A percentile compares a stretch with the other conserved stretches of the same genome.
phyloP scores from a whole-genome alignment of 2,113 vertebrate species.

The Callionymus lyra region DNA sequence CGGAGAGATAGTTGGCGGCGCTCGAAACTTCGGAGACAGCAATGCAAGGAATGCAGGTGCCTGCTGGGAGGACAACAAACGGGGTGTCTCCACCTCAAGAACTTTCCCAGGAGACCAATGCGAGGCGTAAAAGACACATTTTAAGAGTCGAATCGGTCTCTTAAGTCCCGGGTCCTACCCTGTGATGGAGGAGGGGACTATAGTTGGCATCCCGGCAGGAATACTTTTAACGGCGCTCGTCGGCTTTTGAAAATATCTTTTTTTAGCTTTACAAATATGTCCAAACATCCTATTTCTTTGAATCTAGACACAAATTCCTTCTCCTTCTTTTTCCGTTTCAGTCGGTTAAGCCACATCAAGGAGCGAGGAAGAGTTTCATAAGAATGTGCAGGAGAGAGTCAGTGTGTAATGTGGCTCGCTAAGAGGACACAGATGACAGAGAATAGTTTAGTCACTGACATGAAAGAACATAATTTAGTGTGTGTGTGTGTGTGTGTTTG shows the following conservation, averaged over 20 bases:
- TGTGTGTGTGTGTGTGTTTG: slow-evolving; percentile 11
- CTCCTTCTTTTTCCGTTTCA: slow-evolving; percentile 1
- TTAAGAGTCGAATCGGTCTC: too few relatives aligned
- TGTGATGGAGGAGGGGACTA: too few relatives aligned
- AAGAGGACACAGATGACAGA: slow-evolving; percentile 51
- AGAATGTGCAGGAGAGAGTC: slow-evolving; percentile 33
- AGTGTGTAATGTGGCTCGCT: slow-evolving; percentile 42
- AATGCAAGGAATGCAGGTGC: slow-evolving; percentile 66
- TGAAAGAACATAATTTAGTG: slow-evolving; percentile 43
- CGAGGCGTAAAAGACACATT: too few relatives aligned
- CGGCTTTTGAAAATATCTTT: too few relatives aligned
- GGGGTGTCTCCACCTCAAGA: slow-evolving; percentile 1
- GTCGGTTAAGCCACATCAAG: slow-evolving; percentile 37
- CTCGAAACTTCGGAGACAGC: slow-evolving; percentile 52
- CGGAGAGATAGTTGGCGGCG: slow-evolving; percentile 37
- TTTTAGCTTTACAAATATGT: too few relatives aligned
- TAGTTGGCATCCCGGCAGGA: too few relatives aligned
- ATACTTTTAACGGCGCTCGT: too few relatives aligned
- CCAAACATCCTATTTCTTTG: too few relatives aligned
- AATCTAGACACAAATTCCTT: background rate
- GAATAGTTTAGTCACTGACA: slow-evolving; percentile 32
- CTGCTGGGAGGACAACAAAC: slow-evolving; percentile 59
- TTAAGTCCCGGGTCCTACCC: too few relatives aligned
- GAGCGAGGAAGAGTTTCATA: slow-evolving; percentile 18
- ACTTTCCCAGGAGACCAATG: slow-evolving; percentile 3